These are phyloP conservation scores for Archocentrus centrarchus DNA, from an alignment of 2,113 vertebrate genomes.

Conservation along the genomic window DNA sequence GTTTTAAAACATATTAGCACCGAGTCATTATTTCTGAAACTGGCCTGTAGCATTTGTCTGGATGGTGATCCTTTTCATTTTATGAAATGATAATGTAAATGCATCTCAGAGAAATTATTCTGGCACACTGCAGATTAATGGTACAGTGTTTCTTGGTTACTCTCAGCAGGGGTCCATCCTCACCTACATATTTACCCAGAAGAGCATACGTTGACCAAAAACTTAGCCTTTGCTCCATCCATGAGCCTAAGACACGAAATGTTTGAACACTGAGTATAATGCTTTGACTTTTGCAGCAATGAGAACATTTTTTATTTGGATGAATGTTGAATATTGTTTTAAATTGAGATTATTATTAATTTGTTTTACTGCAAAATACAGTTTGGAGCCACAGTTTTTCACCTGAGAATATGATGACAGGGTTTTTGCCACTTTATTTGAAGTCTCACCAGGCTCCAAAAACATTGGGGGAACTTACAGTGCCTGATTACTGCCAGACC, in stretches of 20 bases:
- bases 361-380: not conserved
- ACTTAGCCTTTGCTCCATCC: not conserved
- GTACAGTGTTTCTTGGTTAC: constrained; percentile 35
- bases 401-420: fast-evolving
- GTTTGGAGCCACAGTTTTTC: not conserved
- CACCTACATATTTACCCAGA: constrained; percentile 41
- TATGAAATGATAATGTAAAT: constrained; percentile 3
- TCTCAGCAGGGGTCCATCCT: constrained; percentile 43
- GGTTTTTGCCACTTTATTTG: not conserved
- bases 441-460: not conserved
- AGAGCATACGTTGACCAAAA: constrained; percentile 10
- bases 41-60: too few species aligned
- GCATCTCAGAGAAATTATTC: constrained; percentile 47
- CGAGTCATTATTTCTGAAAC: too few species aligned
- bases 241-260: constrained; percentile 5
- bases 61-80: not conserved
- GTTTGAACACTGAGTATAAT: constrained; percentile 13
- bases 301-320: constrained; percentile 15
- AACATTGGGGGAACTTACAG: too few species aligned
- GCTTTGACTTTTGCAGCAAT: not conserved
- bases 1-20: not conserved
- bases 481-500: too few species aligned
- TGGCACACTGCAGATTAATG: constrained; percentile 34
- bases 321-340: constrained; percentile 19
- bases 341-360: not conserved